phyloP scores from a whole-genome alignment of 2,888 invertebrate species.

The Diadromus collaris region DNA sequence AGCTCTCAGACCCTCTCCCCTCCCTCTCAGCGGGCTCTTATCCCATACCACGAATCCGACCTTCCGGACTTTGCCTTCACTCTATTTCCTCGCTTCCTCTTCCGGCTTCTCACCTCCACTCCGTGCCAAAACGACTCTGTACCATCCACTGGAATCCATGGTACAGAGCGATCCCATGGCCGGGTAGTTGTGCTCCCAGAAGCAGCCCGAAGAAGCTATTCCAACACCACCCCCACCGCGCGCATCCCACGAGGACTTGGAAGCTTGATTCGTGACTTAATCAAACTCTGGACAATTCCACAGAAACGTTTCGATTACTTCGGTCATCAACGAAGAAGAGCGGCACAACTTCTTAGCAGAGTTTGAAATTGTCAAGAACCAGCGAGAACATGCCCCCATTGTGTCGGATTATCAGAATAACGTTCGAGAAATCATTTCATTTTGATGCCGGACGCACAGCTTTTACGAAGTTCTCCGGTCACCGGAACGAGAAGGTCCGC shows the following conservation, averaged over 20 bases:
- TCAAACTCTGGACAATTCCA: slow-evolving; percentile 4
- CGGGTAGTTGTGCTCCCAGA: background rate
- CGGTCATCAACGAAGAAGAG: background rate
- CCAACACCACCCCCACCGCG: background rate
- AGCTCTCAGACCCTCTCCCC: too few species aligned
- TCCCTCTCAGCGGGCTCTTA: slow-evolving; percentile 3
- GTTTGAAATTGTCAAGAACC: slow-evolving; percentile 3
- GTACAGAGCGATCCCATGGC: background rate
- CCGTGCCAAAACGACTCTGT: slow-evolving; percentile 8
- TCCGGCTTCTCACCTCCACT: background rate
- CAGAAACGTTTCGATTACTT: slow-evolving; percentile 1
- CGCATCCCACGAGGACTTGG: background rate
- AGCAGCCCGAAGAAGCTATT: background rate
- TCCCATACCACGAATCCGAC: background rate
- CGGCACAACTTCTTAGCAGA: background rate
- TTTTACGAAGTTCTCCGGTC: background rate
- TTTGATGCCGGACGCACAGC: background rate
- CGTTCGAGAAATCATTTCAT: background rate
- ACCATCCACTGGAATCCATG: background rate
- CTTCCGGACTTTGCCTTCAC: slow-evolving; percentile 26
- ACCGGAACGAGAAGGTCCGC: background rate
- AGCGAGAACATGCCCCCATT: slow-evolving; percentile 3
- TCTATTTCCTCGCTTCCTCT: slow-evolving; percentile 20
- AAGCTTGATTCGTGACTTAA: slow-evolving; percentile 17
- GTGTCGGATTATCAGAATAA: background rate